Evolutionary conservation across 2,797 vertebrate genomes (phyloP).

Genomic region (Hydrocynus forskahlii): DNA sequence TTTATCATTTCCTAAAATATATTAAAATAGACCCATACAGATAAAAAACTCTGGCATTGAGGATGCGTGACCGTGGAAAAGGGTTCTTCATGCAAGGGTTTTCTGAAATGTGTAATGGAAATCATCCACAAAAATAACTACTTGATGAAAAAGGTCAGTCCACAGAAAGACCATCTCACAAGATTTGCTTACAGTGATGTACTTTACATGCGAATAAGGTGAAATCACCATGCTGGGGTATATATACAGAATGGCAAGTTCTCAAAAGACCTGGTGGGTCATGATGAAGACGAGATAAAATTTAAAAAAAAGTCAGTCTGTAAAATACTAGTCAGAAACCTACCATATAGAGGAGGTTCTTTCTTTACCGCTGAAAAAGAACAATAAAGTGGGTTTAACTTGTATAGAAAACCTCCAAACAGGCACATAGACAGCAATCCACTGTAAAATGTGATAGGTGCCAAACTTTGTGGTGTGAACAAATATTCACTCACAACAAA

Average conservation of each 20-base stretch:
- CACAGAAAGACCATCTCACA: background rate
- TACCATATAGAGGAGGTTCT: slow-evolving; percentile 83
- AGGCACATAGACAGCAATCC: slow-evolving; percentile 27
- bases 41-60: too few relatives aligned
- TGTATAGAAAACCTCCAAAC: slow-evolving; percentile 13
- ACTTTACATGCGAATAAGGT: background rate
- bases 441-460: background rate
- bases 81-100: slow-evolving; percentile 16
- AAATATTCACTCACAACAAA: too few relatives aligned
- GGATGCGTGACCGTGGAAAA: background rate
- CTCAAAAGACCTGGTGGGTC: background rate
- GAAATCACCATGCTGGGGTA: background rate
- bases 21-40: background rate
- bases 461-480: background rate
- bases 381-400: slow-evolving; percentile 70
- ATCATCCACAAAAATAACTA: background rate
- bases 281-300: slow-evolving; percentile 24
- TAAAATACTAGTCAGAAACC: slow-evolving; percentile 70
- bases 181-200: background rate
- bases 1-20: too few relatives aligned
- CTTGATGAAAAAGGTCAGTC: background rate
- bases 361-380: slow-evolving; percentile 84
- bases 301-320: slow-evolving; percentile 25
- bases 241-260: background rate
- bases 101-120: slow-evolving; percentile 15